phyloP scores from a whole-genome alignment of 2,113 vertebrate species.

The human (Homo sapiens) region GRCh38 chr4:68439501-68440000 shows the following conservation, averaged over 20 bases:
- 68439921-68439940: no score
- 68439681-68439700: neutral
- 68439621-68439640: neutral
- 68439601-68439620: neutral
- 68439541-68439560: neutral
- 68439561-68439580: neutral
- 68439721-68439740: neutral
- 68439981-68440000: no score
- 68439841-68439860: no score
- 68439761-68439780: neutral
- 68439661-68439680: constrained; percentile 21
- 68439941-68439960: no score
- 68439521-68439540: neutral
- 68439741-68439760: neutral
- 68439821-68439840: no score
- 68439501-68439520: neutral
- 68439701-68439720: neutral
- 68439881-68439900: no score
- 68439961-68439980: no score
- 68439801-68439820: neutral
- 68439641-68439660: neutral
- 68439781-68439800: neutral
- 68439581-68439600: neutral
- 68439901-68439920: no score
- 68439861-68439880: no score